phyloP scores from a whole-genome alignment of 2,113 vertebrate genomes.

The Clarias gariepinus region DNA sequence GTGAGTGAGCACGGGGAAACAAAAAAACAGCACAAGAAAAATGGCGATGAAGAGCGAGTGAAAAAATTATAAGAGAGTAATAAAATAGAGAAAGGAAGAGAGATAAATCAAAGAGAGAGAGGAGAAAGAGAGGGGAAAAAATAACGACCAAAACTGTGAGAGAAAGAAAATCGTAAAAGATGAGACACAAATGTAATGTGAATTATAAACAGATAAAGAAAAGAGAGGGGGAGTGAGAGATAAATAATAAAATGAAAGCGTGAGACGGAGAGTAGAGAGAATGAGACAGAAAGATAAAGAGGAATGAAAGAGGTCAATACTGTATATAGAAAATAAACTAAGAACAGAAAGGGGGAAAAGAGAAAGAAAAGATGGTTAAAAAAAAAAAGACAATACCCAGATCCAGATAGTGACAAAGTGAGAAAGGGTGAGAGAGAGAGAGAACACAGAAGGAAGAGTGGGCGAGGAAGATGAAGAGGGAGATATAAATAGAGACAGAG shows the following conservation, averaged over 20 bases:
- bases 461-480: not conserved
- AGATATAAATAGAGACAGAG: not conserved
- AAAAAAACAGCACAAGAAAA: conserved; percentile 24
- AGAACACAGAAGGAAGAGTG: not conserved
- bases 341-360: not conserved
- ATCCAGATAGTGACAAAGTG: not conserved
- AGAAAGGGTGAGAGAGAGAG: not conserved
- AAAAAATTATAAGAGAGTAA: not conserved
- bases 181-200: not conserved
- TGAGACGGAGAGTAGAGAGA: not conserved
- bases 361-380: not conserved
- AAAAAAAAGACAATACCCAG: not conserved
- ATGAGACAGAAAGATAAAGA: not conserved
- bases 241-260: not conserved
- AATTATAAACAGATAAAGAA: not conserved
- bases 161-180: not conserved
- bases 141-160: too few species aligned
- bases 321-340: too few species aligned
- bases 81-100: not conserved
- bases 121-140: not conserved
- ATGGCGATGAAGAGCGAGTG: conserved; percentile 7
- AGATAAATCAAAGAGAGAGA: too few species aligned
- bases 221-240: not conserved
- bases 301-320: not conserved
- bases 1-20: not conserved